Conservation (phyloP, 2,797 vertebrate species). For the Amniataba percoides region DNA sequence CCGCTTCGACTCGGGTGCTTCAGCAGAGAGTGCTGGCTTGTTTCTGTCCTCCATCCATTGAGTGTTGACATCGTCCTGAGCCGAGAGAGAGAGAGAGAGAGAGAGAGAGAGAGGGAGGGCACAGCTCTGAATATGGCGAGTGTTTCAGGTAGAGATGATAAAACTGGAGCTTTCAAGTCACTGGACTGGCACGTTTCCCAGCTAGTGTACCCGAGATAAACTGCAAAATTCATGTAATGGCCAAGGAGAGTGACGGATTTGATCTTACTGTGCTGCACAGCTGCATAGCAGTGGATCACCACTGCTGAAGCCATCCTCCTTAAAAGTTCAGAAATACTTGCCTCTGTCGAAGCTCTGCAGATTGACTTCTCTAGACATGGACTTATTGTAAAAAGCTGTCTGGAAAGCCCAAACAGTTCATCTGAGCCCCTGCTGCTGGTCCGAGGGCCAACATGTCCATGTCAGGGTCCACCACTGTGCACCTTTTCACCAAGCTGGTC, state of each 20-base stretch:
- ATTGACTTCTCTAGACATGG: constrained; percentile 37
- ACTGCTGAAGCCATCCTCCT: constrained; percentile 47
- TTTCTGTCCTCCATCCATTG: constrained; percentile 22
- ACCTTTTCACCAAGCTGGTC: constrained; percentile 84
- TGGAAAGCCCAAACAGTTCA: constrained; percentile 33
- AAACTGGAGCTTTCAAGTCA: constrained; percentile 49
- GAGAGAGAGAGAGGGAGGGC: no score
- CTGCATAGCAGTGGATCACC: constrained; percentile 29
- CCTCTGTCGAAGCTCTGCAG: constrained; percentile 26
- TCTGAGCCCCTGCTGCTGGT: constrained; percentile 48
- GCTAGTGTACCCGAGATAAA: constrained; percentile 80
- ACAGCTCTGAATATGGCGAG: constrained; percentile 68
- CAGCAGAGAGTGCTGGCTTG: neutral
- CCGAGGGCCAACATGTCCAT: constrained; percentile 79
- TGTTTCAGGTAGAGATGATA: constrained; percentile 42
- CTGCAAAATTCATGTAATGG: constrained; percentile 51
- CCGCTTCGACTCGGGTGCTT: neutral
- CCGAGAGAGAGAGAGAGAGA: neutral
- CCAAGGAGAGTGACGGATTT: constrained; percentile 42
- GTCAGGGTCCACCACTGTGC: constrained; percentile 79
- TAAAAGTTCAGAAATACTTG: constrained; percentile 3
- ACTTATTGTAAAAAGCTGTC: constrained; percentile 48
- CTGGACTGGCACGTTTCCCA: constrained; percentile 59
- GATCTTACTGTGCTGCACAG: constrained; percentile 26
- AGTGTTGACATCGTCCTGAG: constrained; percentile 23